Evolutionary conservation across 1,140 invertebrate genomes (phyloP).

Genomic region (Lycorma delicatula): DNA sequence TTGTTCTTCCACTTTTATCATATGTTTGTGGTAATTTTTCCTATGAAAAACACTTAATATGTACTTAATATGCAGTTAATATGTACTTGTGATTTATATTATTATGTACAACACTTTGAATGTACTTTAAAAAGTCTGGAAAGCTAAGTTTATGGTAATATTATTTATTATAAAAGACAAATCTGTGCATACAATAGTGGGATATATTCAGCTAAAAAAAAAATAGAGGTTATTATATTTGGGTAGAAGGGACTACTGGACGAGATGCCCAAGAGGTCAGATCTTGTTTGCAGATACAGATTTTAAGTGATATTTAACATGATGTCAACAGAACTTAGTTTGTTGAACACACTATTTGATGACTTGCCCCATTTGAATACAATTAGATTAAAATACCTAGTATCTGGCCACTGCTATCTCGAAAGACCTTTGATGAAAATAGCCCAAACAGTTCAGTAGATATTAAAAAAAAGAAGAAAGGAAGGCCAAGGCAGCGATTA

Average conservation of each 20-base stretch:
- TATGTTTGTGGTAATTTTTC: no score
- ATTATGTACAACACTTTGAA: no score
- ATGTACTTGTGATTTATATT: no score
- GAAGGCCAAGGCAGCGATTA: neutral
- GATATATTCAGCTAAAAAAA: slow-evolving; percentile 26
- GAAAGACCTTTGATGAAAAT: neutral
- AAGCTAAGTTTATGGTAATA: no score
- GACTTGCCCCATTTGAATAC: slow-evolving; percentile 22
- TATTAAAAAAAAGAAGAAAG: neutral
- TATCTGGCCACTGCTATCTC: slow-evolving; percentile 34
- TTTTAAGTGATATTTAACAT: slow-evolving; percentile 21
- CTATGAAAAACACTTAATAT: no score
- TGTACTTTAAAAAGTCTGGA: no score
- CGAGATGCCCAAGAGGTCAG: slow-evolving; percentile 33
- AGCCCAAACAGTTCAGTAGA: neutral
- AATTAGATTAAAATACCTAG: slow-evolving; percentile 32
- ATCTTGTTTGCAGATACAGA: slow-evolving; percentile 32
- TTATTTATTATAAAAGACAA: slow-evolving; percentile 33
- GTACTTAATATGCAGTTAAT: no score
- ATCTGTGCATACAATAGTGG: slow-evolving; percentile 25
- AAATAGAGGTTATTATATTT: slow-evolving; percentile 30
- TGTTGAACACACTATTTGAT: slow-evolving; percentile 33
- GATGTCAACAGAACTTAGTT: slow-evolving; percentile 28
- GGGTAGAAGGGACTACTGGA: slow-evolving; percentile 32
- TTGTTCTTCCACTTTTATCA: no score